A percentile compares a stretch with the other conserved stretches of the same genome.
Evolutionary conservation across 2,113 vertebrate species (phyloP).

Genomic region (Tupaia tana): DNA sequence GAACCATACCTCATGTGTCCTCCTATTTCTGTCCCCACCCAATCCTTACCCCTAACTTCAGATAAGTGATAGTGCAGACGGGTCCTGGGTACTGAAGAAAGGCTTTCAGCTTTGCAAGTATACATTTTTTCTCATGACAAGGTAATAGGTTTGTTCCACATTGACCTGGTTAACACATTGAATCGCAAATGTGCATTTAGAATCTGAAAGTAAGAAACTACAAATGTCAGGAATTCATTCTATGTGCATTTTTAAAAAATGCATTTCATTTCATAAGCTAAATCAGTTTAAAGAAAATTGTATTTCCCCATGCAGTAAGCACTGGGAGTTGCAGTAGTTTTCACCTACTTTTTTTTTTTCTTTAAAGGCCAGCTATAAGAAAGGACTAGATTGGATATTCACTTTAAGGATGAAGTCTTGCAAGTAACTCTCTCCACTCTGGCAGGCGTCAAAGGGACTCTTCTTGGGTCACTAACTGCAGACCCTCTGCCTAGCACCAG

Average conservation of each 20-base stretch:
- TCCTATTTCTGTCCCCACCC: not conserved
- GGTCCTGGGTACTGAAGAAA: not conserved
- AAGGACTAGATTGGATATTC: not conserved
- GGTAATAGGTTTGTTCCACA: not conserved
- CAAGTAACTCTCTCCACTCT: not conserved
- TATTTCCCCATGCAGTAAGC: not conserved
- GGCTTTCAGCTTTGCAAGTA: not conserved
- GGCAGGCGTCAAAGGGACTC: constrained; percentile 32
- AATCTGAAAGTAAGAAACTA: constrained; percentile 12
- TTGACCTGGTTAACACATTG: not conserved
- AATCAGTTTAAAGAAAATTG: constrained; percentile 34
- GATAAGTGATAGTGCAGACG: not conserved
- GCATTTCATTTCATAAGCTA: constrained; percentile 36
- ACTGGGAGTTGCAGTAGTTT: not conserved
- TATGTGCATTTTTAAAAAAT: constrained; percentile 20
- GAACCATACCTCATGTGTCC: not conserved
- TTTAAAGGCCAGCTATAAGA: not conserved
- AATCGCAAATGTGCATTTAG: constrained; percentile 5
- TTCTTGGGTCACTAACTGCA: constrained; percentile 52
- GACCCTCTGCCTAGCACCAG: not conserved
- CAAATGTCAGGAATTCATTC: constrained; percentile 20
- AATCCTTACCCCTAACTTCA: not conserved
- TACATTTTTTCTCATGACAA: not conserved
- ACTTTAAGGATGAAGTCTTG: constrained; percentile 45
- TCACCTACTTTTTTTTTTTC: not conserved